Percentiles rank a stretch among this genome's conserved stretches.
These are phyloP conservation scores for Pachycephus smyrnensis DNA, from an alignment of 2,888 invertebrate genomes.

Conservation along the genomic window DNA sequence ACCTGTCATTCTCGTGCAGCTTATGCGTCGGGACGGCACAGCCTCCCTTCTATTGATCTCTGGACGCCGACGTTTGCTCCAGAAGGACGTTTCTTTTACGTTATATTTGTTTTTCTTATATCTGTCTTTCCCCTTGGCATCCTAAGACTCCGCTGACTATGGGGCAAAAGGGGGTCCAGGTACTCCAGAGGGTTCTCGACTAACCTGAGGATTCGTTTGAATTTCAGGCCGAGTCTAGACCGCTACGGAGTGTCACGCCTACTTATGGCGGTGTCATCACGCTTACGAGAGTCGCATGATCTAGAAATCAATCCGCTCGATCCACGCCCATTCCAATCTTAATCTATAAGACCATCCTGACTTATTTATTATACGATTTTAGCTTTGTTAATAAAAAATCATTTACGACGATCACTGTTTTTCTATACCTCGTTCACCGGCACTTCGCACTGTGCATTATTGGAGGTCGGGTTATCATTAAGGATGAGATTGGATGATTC, in stretches of 20 bases:
- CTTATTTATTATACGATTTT: neutral
- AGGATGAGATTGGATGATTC: neutral
- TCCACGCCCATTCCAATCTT: neutral
- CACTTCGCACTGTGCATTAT: neutral
- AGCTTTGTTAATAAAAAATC: neutral
- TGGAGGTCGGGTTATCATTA: neutral
- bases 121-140: neutral
- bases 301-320: neutral
- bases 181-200: neutral
- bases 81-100: neutral
- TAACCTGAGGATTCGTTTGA: slow-evolving; percentile 20
- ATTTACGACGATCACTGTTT: neutral
- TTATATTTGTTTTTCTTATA: neutral
- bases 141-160: neutral
- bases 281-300: neutral
- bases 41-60: neutral
- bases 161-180: neutral
- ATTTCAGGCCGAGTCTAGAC: slow-evolving; percentile 46
- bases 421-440: neutral
- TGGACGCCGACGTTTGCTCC: neutral
- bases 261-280: neutral
- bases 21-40: neutral
- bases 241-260: slow-evolving; percentile 27
- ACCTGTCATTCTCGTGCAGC: neutral
- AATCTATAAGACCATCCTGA: neutral